Base-by-base conservation (phyloP, 35 echinoderm and acorn worm genomes). In the Anneissia japonica region DNA sequence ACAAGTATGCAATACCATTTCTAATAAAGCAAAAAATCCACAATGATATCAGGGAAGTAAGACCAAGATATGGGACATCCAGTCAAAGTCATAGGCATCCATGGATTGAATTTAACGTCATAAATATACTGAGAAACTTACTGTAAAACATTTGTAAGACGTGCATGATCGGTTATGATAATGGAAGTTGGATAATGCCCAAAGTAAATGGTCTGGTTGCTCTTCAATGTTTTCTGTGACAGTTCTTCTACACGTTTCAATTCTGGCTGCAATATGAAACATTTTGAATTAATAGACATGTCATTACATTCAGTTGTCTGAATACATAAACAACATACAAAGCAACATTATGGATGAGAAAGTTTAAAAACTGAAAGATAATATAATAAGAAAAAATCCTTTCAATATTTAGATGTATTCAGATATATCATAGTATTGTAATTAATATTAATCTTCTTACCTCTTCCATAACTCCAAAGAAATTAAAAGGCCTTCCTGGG, bases 171-270 rank as follows among this genome's bases (percentile, higher is more conserved):
- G 55, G 91, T 78, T 74, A 93, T 34, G n/a, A 97, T 87, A 5
- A 91, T 93, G 0, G 91, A 93, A 26, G 91, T 93, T 34, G 95
- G 91, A 45, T 97, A 97, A 82, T 97, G 95, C 26, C 95, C 91
- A 89, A 97, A 91, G 80, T 86, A 93, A 36, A 97, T 76, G 3
- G 95, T 97, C 6, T 93, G 91, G 43, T 97, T 97, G 41, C 95
- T 91, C 0, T 85, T 36, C 16, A 46, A 36, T 31, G 80, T 73
- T 31, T 87, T 82, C 33, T 85, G 39, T 23, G 74, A 64, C 72
- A 90, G 90, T 10, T 84, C 38, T 35, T 97, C 88, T 23, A 97
- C 46, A 19, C 83, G 84, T 29, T 88, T 85, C 31, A 93, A 46
- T 33, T 92, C 88, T 11, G 83, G 36, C 91, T 97, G 51, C 26